Conservation (phyloP, 2,888 invertebrate species). For the Phengaris arion region DNA sequence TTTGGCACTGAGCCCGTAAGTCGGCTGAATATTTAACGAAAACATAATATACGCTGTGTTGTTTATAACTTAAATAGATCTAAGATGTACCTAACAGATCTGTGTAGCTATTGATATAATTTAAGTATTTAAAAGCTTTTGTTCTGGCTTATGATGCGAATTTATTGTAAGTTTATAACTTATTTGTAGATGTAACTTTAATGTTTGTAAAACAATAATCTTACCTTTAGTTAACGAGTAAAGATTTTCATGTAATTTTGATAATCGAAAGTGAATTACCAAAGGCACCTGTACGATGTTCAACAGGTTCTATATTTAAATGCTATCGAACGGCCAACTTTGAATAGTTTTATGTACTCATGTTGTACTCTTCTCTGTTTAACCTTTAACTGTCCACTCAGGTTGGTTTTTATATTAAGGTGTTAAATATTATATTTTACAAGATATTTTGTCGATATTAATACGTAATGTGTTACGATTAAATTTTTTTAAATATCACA, state of each 20-base stretch:
- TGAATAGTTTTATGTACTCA: not conserved
- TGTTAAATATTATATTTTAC: conserved; percentile 29
- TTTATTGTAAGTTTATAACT: conserved; percentile 49
- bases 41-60: not conserved
- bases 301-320: not conserved
- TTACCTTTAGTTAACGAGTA: not conserved
- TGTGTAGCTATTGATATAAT: conserved; percentile 70
- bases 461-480: conserved; percentile 37
- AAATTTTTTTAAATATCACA: conserved; percentile 33
- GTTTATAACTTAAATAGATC: not conserved
- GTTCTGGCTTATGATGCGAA: conserved; percentile 36
- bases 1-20: conserved; percentile 1
- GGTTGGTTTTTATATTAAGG: conserved; percentile 22
- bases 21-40: not conserved
- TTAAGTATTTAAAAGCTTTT: conserved; percentile 45
- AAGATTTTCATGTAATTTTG: not conserved
- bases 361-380: not conserved
- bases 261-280: not conserved
- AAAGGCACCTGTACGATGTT: conserved; percentile 4
- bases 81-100: conserved; percentile 47
- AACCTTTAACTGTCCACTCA: not conserved
- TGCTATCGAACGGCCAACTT: not conserved
- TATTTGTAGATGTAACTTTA: conserved; percentile 46
- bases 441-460: conserved; percentile 33
- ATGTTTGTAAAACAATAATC: not conserved